Conservation (phyloP, 2,113 vertebrate species). For the Dromiciops gliroides region DNA sequence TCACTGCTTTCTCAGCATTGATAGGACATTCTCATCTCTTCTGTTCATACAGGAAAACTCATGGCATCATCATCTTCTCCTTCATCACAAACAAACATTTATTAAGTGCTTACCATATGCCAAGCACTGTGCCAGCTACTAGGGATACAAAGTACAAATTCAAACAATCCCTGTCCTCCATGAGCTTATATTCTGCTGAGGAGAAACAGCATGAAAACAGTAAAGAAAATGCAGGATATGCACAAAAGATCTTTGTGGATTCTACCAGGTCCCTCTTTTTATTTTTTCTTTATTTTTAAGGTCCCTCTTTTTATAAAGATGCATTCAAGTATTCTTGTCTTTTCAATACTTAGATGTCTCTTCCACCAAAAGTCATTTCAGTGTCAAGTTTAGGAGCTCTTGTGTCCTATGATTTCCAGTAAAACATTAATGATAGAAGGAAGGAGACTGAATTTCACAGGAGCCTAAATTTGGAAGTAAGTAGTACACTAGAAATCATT, state of each 20-base stretch:
- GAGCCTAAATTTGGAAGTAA: neutral
- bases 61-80: neutral
- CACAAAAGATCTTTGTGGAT: neutral
- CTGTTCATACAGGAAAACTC: neutral
- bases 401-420: neutral
- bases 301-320: neutral
- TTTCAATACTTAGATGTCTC: neutral
- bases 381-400: neutral
- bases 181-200: neutral
- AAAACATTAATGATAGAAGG: neutral
- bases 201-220: neutral
- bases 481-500: neutral
- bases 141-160: neutral
- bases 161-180: neutral
- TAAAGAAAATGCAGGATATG: neutral
- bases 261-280: neutral
- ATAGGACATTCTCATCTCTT: conserved; percentile 28
- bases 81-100: neutral
- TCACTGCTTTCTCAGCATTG: conserved; percentile 1
- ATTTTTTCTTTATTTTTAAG: too few species aligned
- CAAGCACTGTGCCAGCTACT: neutral
- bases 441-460: neutral
- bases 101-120: neutral
- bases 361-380: neutral
- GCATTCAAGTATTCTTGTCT: neutral